Evolutionary conservation across 2,888 invertebrate species (phyloP).

Genomic region (Penaeus monodon): DNA sequence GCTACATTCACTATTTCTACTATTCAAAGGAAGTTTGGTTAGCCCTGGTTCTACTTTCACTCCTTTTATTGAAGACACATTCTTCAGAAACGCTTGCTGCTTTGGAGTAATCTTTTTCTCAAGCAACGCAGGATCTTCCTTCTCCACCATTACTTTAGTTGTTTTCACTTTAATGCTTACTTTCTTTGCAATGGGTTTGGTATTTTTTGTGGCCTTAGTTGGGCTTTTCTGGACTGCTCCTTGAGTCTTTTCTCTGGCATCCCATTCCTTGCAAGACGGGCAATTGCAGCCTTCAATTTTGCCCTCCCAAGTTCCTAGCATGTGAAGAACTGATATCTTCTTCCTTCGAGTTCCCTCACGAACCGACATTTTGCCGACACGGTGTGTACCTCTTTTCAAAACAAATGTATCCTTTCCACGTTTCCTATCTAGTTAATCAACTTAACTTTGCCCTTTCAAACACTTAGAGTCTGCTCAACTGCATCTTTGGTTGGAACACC

Average conservation of each 20-base stretch:
- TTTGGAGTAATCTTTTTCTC: conserved; percentile 17
- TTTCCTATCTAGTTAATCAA: too few relatives aligned
- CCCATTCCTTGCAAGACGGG: conserved; percentile 49
- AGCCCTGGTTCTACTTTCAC: background rate
- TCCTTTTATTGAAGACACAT: background rate
- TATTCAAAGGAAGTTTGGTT: background rate
- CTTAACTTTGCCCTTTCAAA: too few relatives aligned
- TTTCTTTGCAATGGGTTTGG: conserved; percentile 21
- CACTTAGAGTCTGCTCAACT: background rate
- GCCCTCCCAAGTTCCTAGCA: conserved; percentile 56
- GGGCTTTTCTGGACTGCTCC: conserved; percentile 28
- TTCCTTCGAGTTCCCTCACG: conserved; percentile 59
- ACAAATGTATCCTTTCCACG: too few relatives aligned
- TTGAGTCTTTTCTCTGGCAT: conserved; percentile 27
- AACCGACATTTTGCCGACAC: conserved; percentile 30
- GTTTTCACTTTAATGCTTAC: conserved; percentile 38
- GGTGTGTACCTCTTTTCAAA: background rate
- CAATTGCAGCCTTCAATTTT: conserved; percentile 60
- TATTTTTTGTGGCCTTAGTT: conserved; percentile 29
- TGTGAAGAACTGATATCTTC: conserved; percentile 58
- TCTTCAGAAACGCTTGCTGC: background rate
- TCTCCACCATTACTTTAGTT: conserved; percentile 28
- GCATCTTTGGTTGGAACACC: conserved; percentile 32
- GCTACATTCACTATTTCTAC: background rate
- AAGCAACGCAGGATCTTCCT: background rate